Base-by-base conservation (phyloP, 2,888 invertebrate species). In the Criorhina ranunculi region DNA sequence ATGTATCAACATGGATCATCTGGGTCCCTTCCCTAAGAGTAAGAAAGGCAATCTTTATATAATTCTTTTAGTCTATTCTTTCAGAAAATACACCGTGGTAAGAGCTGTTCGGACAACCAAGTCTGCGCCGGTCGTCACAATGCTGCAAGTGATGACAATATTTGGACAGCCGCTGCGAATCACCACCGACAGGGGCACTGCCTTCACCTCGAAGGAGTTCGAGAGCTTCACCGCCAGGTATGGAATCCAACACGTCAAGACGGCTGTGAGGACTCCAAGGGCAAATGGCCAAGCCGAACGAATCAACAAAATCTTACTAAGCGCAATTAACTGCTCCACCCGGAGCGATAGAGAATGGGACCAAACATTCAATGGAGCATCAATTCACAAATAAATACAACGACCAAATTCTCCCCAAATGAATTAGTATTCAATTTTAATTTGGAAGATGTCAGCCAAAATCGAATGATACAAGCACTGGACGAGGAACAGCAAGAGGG, bases 361-460 rank as follows among this genome's bases (percentile, higher is more conserved):
- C 77, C 79, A 6, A 66, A 46, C 6, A 12, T 87, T 5, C 86
- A 29, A 29, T 88, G 86, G 86, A 77, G 59, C 8, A 46, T 87
- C 0, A 87, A 87, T 19, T 77, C 78, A 0, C 83, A 87, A 66
- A 15, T 77, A 1, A 86, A 77, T 24, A n/a, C 80, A 35, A 72
- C 77, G 4, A 86, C 70, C 0, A 62, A 40, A 33, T 73, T 69
- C 42, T 53, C 69, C 2, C 86, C 87, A 4, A 86, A 83, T 0
- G 81, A 87, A 9, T n/a, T 87, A 4, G 64, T 87, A 5, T 88
- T 81, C 40, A 82, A 87, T 73, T 88, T 87, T 62, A 69, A 78
- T 6, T 35, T 62, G 11, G 40, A 66, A n/a, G 35, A 64, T 7
- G 57, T 81, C 7, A 70, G 60, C 15, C 72, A 72, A 35, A 72